Evolutionary conservation across 2,888 invertebrate species (phyloP), one percentile per base, ranked within the genome.

Genomic region (Ptilodon capucinus): DNA sequence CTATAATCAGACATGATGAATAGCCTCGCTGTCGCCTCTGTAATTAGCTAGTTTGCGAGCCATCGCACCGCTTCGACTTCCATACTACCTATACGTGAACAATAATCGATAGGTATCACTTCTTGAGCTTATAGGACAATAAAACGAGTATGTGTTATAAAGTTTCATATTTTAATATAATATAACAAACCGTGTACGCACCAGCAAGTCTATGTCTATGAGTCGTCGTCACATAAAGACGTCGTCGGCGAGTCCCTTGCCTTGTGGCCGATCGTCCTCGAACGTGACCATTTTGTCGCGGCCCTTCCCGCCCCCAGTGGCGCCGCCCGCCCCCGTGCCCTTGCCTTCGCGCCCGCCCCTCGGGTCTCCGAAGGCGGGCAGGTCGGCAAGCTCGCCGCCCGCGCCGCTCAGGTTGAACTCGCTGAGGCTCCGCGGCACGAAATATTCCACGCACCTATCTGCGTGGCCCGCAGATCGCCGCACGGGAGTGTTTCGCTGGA

Each of bases 261-360:
- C 84, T 58, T 83, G 84, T 76, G 55, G 82, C 81, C 68, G 86
- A 82, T 95, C 95, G 76, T 96, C 96, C 75, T 95, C 95, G 70
- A 96, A 96, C 4, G 95, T 96, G 32, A 96, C 95, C 94, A 95
- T 94, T 79, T 95, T 95, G 77, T 95, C 95, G 42, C 94, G 91
- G 48, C 92, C 92, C 56, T 93, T 92, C 2, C 84, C 34, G 11
- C 28, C 44, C 13, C 19, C 8, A 17, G 14, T 25, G 9, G 23
- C 40, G 35, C 77, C 76, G 52, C 49, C 17, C 82, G 57, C 56
- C 63, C 49, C 64, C 84, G 74, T 51, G 82, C 65, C 57, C 83
- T 70, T 53, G 75, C 66, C 53, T 76, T 71, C 48, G 61, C 48
- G 47, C 52, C 34, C 47, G 13, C 94, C 41, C 18, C 43, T 40